A percentile compares a stretch with the other conserved stretches of the same genome.
Evolutionary conservation across 2,113 vertebrate species (phyloP).

Genomic region (Eptatretus burgeri): DNA sequence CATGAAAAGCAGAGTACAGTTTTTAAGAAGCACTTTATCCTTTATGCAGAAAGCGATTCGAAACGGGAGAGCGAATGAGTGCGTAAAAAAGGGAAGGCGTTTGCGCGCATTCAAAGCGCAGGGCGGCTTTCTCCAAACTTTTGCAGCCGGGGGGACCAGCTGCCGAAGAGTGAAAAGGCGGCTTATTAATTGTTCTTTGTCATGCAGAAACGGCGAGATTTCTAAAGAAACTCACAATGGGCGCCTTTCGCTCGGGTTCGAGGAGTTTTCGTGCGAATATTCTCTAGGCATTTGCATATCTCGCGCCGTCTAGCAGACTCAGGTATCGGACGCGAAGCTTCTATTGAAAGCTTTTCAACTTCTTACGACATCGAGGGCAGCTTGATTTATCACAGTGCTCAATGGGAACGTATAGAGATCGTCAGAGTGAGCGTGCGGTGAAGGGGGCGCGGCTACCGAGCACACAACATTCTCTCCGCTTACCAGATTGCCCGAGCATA

Average conservation of each 20-base stretch:
- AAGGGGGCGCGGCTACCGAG: too few relatives aligned
- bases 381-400: too few relatives aligned
- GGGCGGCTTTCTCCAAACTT: constrained; percentile 34
- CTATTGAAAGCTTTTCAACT: background rate
- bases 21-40: constrained; percentile 1
- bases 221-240: constrained; percentile 85
- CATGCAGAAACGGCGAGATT: constrained; percentile 52
- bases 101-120: constrained; percentile 24
- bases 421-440: too few relatives aligned
- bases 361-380: too few relatives aligned
- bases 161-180: constrained; percentile 62
- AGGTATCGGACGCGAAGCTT: constrained; percentile 42
- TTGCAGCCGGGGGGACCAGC: constrained; percentile 51
- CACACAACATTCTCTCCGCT: too few relatives aligned
- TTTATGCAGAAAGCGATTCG: constrained; percentile 3
- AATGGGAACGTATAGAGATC: too few relatives aligned
- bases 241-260: constrained; percentile 54
- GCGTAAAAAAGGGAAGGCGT: constrained; percentile 14
- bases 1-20: too few relatives aligned
- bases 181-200: constrained; percentile 98
- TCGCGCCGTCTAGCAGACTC: constrained; percentile 96
- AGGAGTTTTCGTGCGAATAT: constrained; percentile 99
- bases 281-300: constrained; percentile 91
- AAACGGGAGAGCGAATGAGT: background rate
- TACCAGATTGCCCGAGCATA: too few relatives aligned